These are phyloP conservation scores for Heloderma charlesbogerti DNA, from an alignment of 2,113 vertebrate species.

Conservation along the genomic window DNA sequence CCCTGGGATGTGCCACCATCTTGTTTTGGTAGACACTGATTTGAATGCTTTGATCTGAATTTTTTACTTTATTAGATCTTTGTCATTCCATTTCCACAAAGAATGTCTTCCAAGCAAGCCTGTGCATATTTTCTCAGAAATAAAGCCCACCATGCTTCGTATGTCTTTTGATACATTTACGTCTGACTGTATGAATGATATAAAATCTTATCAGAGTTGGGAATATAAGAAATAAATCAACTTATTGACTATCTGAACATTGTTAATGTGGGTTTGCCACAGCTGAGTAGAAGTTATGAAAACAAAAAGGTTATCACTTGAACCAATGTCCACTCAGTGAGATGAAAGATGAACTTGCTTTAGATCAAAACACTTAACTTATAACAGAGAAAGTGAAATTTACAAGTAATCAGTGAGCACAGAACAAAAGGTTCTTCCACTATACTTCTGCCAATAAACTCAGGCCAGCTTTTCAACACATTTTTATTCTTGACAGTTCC, in stretches of 20 bases:
- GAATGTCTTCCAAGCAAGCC: neutral
- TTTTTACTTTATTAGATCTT: neutral
- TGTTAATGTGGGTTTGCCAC: neutral
- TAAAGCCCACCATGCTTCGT: neutral
- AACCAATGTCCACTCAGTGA: neutral
- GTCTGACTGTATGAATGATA: neutral
- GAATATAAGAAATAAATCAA: neutral
- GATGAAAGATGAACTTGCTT: neutral
- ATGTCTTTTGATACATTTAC: neutral
- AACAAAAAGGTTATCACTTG: neutral
- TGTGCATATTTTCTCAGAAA: neutral
- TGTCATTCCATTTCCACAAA: neutral
- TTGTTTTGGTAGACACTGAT: neutral
- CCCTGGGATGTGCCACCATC: neutral
- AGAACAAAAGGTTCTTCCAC: neutral
- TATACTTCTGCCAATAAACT: neutral
- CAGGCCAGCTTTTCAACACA: neutral
- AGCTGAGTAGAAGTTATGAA: no score
- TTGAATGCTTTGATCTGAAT: neutral
- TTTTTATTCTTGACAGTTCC: neutral
- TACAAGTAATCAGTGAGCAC: neutral
- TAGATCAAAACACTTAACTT: neutral
- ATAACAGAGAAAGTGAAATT: neutral
- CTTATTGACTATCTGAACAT: neutral
- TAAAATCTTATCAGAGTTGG: neutral